Conservation (phyloP, 1,140 invertebrate species). For the Meloidogyne chitwoodi region DNA sequence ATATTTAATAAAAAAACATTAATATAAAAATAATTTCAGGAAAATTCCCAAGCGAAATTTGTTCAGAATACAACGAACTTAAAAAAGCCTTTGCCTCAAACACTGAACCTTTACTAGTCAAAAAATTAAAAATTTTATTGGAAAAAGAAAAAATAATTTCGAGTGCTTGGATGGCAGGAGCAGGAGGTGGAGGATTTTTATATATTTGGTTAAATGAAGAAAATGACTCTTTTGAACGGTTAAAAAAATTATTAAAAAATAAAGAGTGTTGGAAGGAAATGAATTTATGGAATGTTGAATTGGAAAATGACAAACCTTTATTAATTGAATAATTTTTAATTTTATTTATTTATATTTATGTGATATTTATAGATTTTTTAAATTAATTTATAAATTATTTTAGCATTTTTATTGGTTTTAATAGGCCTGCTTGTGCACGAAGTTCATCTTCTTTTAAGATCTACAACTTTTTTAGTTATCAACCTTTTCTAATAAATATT, state of each 20-base stretch:
- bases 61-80: conserved; percentile 28
- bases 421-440: no score
- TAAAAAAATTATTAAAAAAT: conserved; percentile 9
- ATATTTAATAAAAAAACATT: no score
- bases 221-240: background rate
- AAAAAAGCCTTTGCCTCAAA: conserved; percentile 37
- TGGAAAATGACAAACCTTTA: conserved; percentile 2
- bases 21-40: no score
- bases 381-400: no score
- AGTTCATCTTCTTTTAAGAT: no score
- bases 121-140: conserved; percentile 21
- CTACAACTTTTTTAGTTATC: no score
- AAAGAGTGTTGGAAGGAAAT: conserved; percentile 6
- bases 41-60: conserved; percentile 23
- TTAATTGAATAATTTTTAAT: background rate
- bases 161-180: conserved; percentile 42
- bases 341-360: no score
- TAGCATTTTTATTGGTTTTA: no score
- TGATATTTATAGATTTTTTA: no score
- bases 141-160: conserved; percentile 10
- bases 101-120: conserved; percentile 29
- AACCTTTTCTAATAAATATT: no score
- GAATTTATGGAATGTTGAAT: background rate
- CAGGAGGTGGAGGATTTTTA: conserved; percentile 45
- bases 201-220: conserved; percentile 33